These are phyloP conservation scores for Crotalus viridis DNA, from an alignment of 2,113 vertebrate genomes.

Conservation along the genomic window DNA sequence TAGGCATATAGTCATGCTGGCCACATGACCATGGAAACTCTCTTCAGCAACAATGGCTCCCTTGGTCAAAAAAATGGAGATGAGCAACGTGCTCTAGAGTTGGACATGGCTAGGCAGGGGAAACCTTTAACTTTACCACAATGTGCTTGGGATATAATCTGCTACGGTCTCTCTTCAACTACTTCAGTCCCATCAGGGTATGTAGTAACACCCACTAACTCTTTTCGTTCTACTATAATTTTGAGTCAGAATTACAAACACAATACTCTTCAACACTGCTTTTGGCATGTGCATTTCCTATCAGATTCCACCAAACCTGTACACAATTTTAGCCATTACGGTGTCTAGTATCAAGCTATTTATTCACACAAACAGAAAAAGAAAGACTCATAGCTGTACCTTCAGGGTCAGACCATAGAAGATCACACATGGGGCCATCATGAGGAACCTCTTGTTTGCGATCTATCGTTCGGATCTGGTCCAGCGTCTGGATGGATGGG, in stretches of 20 bases:
- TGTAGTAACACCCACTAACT: background rate
- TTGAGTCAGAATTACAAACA: background rate
- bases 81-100: background rate
- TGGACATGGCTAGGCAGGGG: background rate
- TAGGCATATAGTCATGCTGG: background rate
- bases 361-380: background rate
- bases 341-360: background rate
- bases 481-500: conserved; percentile 92
- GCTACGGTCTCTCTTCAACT: background rate
- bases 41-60: background rate
- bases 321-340: accelerated
- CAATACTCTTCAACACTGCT: background rate
- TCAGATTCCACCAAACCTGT: background rate
- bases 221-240: background rate
- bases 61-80: background rate
- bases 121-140: background rate
- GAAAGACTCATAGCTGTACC: conserved; percentile 61
- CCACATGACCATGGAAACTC: background rate
- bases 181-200: background rate
- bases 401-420: conserved; percentile 95
- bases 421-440: conserved; percentile 94
- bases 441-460: conserved; percentile 95
- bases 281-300: background rate
- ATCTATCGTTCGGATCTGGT: conserved; percentile 95
- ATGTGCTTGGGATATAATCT: background rate